Base-by-base conservation (phyloP, 2,888 invertebrate genomes). In the Callyntrura guangdongensis region DNA sequence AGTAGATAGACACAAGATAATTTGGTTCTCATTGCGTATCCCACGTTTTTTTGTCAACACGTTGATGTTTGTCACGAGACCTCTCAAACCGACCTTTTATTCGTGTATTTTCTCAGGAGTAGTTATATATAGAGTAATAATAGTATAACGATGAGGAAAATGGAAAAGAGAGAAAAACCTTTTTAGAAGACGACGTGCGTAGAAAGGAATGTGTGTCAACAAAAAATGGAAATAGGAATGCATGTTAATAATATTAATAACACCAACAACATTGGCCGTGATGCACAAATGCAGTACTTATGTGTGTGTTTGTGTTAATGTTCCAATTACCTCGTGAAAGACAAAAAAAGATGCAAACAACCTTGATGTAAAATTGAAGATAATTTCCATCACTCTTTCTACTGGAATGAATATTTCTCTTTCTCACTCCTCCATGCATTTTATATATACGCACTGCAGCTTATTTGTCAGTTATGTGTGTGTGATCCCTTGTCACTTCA, bases 281-380 rank as follows among this genome's bases (percentile, higher is more conserved):
- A 72, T 72, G 72, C 72, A 72, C n/a, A 47, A 72, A 36, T 47
- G 72, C 72, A 72, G 3, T 72, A 9, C 12, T n/a, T 36, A 6
- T 36, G 9, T 3, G 2, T 36, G 36, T 2, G 36, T 36, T 36
- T 36, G 36, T 36, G 36, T 36, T 36, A 36, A 72, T 47, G 47
- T 45, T 72, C 72, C 72, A 72, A 72, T 72, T 72, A 72, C 72
- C 20, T 3, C 72, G 20, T 61, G 59, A 25, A 74, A 47, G 3
- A 61, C 17, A 12, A 61, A 53, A 25, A 49, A 53, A 47, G 14
- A 53, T 22, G 25, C 20, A 61, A 6, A 47, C 25, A 72, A 72
- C 79, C 79, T 79, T 79, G 79, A 79, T 79, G 79, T 56, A 79
- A 56, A 79, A 56, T 56, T 79, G 12, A 56, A 56, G 79, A 79